A percentile compares a stretch with the other conserved stretches of the same genome.
These are phyloP conservation scores for Polylopha cassiicola DNA, from an alignment of 2,888 invertebrate species.

Conservation along the genomic window DNA sequence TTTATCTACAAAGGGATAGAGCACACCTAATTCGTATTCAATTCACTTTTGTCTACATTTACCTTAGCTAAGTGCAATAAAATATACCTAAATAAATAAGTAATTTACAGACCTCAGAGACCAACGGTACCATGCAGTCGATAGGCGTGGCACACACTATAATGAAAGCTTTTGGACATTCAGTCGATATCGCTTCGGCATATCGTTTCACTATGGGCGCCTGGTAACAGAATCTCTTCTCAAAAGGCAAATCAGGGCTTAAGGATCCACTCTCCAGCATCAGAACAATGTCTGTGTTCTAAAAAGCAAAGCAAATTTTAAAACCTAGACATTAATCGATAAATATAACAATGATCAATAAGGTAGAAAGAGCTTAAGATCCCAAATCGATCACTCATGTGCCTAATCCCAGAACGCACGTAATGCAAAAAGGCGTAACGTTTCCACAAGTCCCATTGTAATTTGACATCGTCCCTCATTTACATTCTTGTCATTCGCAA, in stretches of 20 bases:
- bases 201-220: conserved; percentile 63
- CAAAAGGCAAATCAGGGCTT: conserved; percentile 46
- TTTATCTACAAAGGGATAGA: too few species aligned
- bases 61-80: too few species aligned
- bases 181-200: conserved; percentile 66
- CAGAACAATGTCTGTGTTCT: conserved; percentile 65
- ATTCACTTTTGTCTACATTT: too few species aligned
- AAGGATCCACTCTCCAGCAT: conserved; percentile 55
- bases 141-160: conserved; percentile 72
- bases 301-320: too few species aligned
- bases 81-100: not conserved
- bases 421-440: too few species aligned
- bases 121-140: conserved; percentile 73
- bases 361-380: too few species aligned
- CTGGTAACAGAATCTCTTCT: conserved; percentile 53
- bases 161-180: conserved; percentile 74
- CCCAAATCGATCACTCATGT: too few species aligned
- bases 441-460: not conserved
- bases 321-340: too few species aligned
- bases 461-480: conserved; percentile 3
- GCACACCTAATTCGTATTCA: too few species aligned
- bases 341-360: too few species aligned
- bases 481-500: conserved; percentile 13
- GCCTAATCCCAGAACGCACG: too few species aligned
- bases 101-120: conserved; percentile 53